phyloP scores from a whole-genome alignment of 2,888 invertebrate genomes.

The Elegia similella region DNA sequence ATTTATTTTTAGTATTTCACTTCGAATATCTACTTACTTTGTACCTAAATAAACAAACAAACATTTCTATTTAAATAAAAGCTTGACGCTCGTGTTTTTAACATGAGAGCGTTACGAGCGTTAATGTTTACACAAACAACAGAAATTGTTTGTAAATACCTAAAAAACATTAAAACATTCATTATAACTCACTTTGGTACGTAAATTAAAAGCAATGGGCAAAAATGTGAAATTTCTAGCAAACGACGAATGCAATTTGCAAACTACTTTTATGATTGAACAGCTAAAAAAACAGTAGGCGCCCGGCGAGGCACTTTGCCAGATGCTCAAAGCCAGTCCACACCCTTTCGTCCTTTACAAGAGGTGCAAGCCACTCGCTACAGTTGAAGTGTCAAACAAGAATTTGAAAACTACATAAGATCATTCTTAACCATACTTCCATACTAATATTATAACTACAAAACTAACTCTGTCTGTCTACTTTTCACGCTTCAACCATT shows the following conservation, averaged over 20 bases:
- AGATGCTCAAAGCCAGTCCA: constrained; percentile 25
- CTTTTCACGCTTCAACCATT: no score
- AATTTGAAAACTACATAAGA: no score
- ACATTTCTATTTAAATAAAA: no score
- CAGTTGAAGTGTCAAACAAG: no score
- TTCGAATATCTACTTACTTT: no score
- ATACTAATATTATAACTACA: no score
- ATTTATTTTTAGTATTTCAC: no score
- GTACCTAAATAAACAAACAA: no score
- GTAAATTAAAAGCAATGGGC: neutral
- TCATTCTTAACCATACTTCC: no score
- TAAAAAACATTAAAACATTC: neutral
- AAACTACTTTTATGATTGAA: constrained; percentile 14
- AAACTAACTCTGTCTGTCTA: no score
- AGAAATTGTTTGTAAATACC: neutral
- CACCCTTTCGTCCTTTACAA: neutral
- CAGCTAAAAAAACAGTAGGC: constrained; percentile 18
- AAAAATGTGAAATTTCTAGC: neutral
- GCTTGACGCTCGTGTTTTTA: no score
- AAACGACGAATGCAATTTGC: neutral
- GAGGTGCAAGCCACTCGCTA: neutral
- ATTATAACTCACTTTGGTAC: neutral
- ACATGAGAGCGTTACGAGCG: no score
- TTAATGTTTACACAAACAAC: neutral
- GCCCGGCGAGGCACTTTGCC: constrained; percentile 35